phyloP scores from a whole-genome alignment of 2,797 vertebrate genomes.

The Eutrigla gurnardus region DNA sequence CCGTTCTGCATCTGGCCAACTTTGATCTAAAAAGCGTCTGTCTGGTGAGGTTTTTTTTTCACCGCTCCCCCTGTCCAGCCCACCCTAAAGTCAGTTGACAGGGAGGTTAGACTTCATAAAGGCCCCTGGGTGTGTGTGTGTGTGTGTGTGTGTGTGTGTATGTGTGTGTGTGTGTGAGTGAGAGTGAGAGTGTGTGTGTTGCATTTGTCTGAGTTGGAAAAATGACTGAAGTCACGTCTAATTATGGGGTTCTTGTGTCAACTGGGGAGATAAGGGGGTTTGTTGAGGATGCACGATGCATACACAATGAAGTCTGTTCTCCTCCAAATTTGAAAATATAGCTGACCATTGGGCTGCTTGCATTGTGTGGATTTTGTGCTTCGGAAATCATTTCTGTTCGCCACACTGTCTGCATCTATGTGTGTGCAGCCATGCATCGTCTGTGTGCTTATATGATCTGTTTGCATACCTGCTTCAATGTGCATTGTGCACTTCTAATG shows the following conservation, averaged over 20 bases:
- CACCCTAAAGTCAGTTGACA: conserved; percentile 68
- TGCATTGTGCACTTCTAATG: conserved; percentile 37
- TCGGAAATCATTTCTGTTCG: conserved; percentile 22
- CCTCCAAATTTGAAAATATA: conserved; percentile 16
- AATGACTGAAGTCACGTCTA: conserved; percentile 80
- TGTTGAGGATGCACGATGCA: conserved; percentile 53
- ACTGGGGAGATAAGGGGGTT: conserved; percentile 54
- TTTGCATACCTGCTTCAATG: conserved; percentile 62
- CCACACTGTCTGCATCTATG: conserved; percentile 20
- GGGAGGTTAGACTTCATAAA: conserved; percentile 71
- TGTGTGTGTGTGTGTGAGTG: conserved; percentile 9
- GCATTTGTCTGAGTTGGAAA: conserved; percentile 71
- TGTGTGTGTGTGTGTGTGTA: no score
- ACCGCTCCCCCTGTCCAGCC: conserved; percentile 40
- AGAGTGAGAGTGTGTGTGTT: conserved; percentile 24
- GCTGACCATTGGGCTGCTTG: conserved; percentile 23
- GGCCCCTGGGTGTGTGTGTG: conserved; percentile 55
- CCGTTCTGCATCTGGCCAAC: conserved; percentile 45
- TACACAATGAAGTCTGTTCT: conserved; percentile 52
- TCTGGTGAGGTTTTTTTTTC: conserved; percentile 36
- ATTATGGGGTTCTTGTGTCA: conserved; percentile 72
- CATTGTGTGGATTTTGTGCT: conserved; percentile 1
- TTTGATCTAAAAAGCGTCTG: conserved; percentile 70
- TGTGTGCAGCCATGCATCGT: conserved; percentile 27
- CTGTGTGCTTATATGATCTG: conserved; percentile 59